phyloP scores from a whole-genome alignment of 2,113 vertebrate species.

The Poeciliopsis retropinna region DNA sequence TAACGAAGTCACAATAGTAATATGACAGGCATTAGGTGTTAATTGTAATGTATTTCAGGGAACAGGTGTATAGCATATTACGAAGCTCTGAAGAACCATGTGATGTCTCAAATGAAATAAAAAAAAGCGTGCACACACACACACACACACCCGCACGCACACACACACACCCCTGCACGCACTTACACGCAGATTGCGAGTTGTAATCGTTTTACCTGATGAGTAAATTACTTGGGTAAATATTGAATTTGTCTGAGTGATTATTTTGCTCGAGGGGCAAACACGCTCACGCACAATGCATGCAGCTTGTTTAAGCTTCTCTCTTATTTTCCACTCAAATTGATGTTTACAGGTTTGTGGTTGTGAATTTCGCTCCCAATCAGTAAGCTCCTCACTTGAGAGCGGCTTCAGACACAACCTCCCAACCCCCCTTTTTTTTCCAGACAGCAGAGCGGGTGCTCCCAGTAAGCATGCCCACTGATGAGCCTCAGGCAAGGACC shows the following conservation, averaged over 20 bases:
- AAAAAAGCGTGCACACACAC: constrained; percentile 1
- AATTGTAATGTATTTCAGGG: constrained; percentile 36
- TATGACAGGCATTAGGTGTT: constrained; percentile 22
- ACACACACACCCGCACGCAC: not conserved
- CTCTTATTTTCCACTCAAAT: constrained; percentile 37
- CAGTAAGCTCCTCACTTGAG: constrained; percentile 73
- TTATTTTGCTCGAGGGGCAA: constrained; percentile 17
- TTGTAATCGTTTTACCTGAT: constrained; percentile 33
- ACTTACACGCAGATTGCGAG: not conserved
- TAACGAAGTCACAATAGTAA: constrained; percentile 12
- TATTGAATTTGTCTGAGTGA: constrained; percentile 48
- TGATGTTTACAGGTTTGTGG: constrained; percentile 70
- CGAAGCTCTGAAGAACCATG: constrained; percentile 25
- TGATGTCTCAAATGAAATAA: constrained; percentile 49
- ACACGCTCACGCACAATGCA: constrained; percentile 7
- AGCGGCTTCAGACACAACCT: constrained; percentile 48
- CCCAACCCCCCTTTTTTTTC: not conserved
- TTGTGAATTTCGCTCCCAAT: constrained; percentile 69
- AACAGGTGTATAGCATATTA: constrained; percentile 26
- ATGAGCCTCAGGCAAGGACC: constrained; percentile 66
- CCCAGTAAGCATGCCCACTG: constrained; percentile 63
- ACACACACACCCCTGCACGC: no score
- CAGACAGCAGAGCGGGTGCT: constrained; percentile 43
- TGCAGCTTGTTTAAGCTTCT: constrained; percentile 19
- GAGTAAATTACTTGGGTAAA: constrained; percentile 55